phyloP scores from a whole-genome alignment of 2,797 vertebrate species.

The Acanthornis magna region DNA sequence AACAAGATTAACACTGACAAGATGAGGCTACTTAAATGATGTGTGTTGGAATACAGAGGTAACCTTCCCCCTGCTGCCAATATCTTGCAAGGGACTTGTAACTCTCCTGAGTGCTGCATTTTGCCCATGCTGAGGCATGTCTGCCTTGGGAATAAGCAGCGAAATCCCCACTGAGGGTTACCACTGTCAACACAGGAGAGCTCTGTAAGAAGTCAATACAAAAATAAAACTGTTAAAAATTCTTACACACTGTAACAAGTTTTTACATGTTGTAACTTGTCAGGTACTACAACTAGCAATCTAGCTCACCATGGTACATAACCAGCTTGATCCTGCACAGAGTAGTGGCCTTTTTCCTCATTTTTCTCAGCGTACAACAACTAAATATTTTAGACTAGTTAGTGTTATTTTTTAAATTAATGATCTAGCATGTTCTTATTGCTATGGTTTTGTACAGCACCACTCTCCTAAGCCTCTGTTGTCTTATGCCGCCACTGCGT shows the following conservation, averaged over 20 bases:
- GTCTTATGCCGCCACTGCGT: not conserved
- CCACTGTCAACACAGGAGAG: accelerated
- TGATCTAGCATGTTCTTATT: not conserved
- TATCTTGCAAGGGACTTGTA: not conserved
- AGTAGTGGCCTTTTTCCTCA: not conserved
- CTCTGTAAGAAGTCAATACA: not conserved
- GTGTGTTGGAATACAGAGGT: not conserved
- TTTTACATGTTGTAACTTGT: not conserved
- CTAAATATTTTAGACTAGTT: not conserved
- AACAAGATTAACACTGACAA: not conserved
- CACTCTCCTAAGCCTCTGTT: not conserved
- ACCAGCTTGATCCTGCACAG: not conserved
- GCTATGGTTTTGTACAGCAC: not conserved
- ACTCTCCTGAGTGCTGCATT: not conserved
- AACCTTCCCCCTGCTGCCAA: accelerated
- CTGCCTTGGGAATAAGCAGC: not conserved
- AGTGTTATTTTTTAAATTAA: not conserved
- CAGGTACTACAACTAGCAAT: not conserved
- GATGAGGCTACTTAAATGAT: not conserved
- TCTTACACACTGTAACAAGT: not conserved
- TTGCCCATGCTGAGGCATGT: not conserved
- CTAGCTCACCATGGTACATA: accelerated
- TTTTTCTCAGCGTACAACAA: not conserved
- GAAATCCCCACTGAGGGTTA: not conserved
- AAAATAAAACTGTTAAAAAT: not conserved